phyloP scores from a whole-genome alignment of 2,797 vertebrate genomes.

The Anguilla marmorata region DNA sequence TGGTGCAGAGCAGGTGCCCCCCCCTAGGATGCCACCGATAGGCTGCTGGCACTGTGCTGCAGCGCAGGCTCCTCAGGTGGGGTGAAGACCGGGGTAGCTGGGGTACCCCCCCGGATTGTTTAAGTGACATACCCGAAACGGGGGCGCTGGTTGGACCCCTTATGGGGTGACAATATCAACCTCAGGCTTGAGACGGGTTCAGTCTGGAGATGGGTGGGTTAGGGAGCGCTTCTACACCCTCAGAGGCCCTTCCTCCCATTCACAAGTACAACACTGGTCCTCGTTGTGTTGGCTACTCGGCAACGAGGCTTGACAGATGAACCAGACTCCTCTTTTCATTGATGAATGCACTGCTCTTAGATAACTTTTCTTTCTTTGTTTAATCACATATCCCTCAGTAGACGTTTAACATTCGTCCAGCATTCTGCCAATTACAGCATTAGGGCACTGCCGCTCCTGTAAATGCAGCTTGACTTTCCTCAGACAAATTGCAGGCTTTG shows the following conservation, averaged over 20 bases:
- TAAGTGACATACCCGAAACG: too few relatives aligned
- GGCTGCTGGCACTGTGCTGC: too few relatives aligned
- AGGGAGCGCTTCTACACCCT: background rate
- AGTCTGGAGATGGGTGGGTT: background rate
- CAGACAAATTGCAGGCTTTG: constrained; percentile 17
- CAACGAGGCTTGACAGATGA: constrained; percentile 60
- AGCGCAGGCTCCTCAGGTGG: too few relatives aligned
- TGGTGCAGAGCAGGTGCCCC: too few relatives aligned
- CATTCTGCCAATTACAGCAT: constrained; percentile 19
- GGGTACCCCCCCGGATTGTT: too few relatives aligned
- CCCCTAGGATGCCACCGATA: too few relatives aligned
- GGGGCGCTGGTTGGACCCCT: too few relatives aligned
- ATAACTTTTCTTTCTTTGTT: constrained; percentile 18
- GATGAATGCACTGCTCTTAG: background rate
- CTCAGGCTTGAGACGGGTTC: too few relatives aligned
- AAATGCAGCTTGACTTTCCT: background rate
- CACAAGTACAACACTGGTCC: background rate
- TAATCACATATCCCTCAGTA: constrained; percentile 27
- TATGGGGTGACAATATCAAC: too few relatives aligned
- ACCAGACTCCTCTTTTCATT: background rate
- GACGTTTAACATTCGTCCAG: background rate
- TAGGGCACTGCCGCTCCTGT: background rate
- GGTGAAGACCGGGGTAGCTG: too few relatives aligned
- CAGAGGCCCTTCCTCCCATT: background rate
- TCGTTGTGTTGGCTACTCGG: constrained; percentile 41